Conservation (phyloP, 2,113 vertebrate genomes). For the Bufo gargarizans region DNA sequence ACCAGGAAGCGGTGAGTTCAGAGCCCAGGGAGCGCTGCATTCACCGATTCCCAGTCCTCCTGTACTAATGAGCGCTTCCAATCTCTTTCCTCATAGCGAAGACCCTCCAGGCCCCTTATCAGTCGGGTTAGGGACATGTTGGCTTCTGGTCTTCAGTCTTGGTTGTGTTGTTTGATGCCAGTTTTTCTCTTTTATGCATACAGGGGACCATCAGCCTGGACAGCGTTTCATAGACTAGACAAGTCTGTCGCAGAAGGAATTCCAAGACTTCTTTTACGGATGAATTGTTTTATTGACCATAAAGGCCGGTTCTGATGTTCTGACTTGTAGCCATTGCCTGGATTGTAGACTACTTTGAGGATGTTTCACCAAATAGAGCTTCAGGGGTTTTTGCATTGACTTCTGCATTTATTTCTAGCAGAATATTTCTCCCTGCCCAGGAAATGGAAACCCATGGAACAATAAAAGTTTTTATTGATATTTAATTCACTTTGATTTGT, state of each 20-base stretch:
- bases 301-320: background rate
- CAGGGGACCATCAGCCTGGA: too few species aligned
- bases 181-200: too few species aligned
- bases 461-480: background rate
- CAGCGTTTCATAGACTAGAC: too few species aligned
- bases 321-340: background rate
- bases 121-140: too few species aligned
- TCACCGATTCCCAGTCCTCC: too few species aligned
- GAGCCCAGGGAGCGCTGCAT: too few species aligned
- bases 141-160: too few species aligned
- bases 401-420: background rate
- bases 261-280: fast-evolving
- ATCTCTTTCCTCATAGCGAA: too few species aligned
- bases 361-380: background rate
- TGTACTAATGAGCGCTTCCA: too few species aligned
- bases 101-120: too few species aligned
- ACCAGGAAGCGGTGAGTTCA: too few species aligned
- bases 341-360: background rate
- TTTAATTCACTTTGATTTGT: background rate
- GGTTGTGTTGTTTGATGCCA: too few species aligned
- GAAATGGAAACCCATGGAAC: background rate
- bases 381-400: background rate
- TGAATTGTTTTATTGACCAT: background rate
- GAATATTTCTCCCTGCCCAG: background rate
- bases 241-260: background rate